Evolutionary conservation across 2,113 vertebrate species (phyloP), one percentile per base, ranked within the genome.

Genomic region (Pseudonaja textilis): DNA sequence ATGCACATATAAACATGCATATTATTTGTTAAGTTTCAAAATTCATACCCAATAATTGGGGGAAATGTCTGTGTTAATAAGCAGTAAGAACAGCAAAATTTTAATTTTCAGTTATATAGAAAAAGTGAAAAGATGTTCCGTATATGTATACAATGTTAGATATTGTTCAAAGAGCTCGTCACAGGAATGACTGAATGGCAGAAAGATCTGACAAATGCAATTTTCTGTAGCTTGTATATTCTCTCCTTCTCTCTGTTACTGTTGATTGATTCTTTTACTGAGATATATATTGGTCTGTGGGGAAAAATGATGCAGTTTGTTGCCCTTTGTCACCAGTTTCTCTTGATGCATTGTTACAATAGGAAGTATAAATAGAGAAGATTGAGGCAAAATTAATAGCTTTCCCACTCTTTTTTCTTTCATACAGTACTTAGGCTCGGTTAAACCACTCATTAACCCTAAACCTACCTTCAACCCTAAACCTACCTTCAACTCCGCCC

Each of bases 51-150:
- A 89, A 69, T 50, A 86, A 96, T 14, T 12, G 50, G 18, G 86
- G 55, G 1, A 93, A 94, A 90, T 14, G 91, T 93, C 91, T 92
- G 42, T 20, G 42, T 92, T 61, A 55, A 93, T 16, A 88, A 26
- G 91, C 90, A 91, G 8, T 59, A 85, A 90, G 69, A 92, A 93
- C 20, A 8, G 29, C 18, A 39, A 57, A 1, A 39, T 39, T 90
- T 90, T 69, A 50, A 1, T 45, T 50, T 89, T 90, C 26, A 11
- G 18, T 69, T 52, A 92, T 88, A 93, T 91, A 93, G 16, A 42
- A 81, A 39, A 81, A 81, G 16, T 81, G 74, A 81, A 81, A 81
- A 22, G 16, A 42, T 81, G 74, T 42, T 39, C 34, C 6, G 7
- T 39, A 20, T 39, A 34, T 20, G 16, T 81, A 39, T 22, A 10